Percentiles rank a stretch among this genome's conserved stretches.
Conservation (phyloP, 2,113 vertebrate species). For the Leuciscus idus region DNA sequence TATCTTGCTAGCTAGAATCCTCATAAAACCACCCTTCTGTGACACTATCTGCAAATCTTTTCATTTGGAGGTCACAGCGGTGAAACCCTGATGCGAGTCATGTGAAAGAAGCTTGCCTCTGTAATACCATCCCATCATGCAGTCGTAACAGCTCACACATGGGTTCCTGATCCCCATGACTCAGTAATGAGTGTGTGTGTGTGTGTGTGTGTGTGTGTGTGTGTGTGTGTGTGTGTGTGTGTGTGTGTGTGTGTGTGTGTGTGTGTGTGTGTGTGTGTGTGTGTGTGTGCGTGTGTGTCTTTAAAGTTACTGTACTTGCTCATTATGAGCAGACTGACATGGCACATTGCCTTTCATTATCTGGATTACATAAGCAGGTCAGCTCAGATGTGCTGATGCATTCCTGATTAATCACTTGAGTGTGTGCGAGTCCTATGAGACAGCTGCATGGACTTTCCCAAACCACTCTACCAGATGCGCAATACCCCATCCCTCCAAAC, state of each 20-base stretch:
- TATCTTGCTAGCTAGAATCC: not conserved
- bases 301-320: constrained; percentile 38
- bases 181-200: not conserved
- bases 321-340: constrained; percentile 46
- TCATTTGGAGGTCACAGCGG: not conserved
- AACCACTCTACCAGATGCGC: constrained; percentile 34
- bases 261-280: not conserved
- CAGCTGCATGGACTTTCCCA: constrained; percentile 37
- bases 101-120: constrained; percentile 5
- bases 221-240: not conserved
- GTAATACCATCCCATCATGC: not conserved
- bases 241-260: not conserved
- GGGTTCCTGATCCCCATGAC: constrained; percentile 25
- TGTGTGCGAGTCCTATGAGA: constrained; percentile 40
- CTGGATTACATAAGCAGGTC: constrained; percentile 49
- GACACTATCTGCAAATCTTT: constrained; percentile 8
- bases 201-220: not conserved
- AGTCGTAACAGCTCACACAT: constrained; percentile 2
- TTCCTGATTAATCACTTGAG: constrained; percentile 34
- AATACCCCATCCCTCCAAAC: constrained; percentile 14
- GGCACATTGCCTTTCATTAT: constrained; percentile 43
- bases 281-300: not conserved
- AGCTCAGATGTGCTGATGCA: constrained; percentile 48
- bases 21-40: constrained; percentile 6
- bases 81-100: not conserved